Evolutionary conservation across 2,888 invertebrate genomes (phyloP).

Genomic region (Drepana falcataria): DNA sequence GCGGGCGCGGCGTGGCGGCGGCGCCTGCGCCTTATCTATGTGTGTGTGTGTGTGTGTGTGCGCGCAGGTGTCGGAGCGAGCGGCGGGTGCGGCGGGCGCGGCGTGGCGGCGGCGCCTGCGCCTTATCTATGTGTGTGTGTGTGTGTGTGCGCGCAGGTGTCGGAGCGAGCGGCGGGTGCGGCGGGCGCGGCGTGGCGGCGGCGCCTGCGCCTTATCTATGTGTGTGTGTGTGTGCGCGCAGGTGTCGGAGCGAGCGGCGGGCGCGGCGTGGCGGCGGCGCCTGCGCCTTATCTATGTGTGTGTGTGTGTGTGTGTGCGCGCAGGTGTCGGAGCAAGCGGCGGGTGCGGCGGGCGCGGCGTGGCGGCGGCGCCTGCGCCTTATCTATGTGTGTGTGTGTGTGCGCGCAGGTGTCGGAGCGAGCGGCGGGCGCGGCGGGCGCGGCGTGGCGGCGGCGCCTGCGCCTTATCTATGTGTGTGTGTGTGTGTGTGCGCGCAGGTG

Average conservation of each 20-base stretch:
- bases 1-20: conserved; percentile 76
- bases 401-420: conserved; percentile 27
- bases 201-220: conserved; percentile 80
- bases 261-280: conserved; percentile 80
- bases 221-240: conserved; percentile 12
- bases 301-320: no score
- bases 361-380: conserved; percentile 74
- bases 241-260: conserved; percentile 52
- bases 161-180: conserved; percentile 51
- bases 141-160: conserved; percentile 22
- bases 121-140: no score
- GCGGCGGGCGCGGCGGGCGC: conserved; percentile 73
- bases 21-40: conserved; percentile 80
- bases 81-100: conserved; percentile 73
- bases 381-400: no score
- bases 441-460: conserved; percentile 79
- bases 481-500: conserved; percentile 22
- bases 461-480: no score
- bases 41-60: no score
- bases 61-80: conserved; percentile 29
- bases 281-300: no score
- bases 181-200: conserved; percentile 76
- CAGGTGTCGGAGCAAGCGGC: conserved; percentile 31
- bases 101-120: conserved; percentile 78
- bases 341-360: conserved; percentile 79